Percentiles rank a stretch among this genome's conserved stretches.
phyloP scores from a whole-genome alignment of 2,797 vertebrate species.

The Artibeus lituratus region DNA sequence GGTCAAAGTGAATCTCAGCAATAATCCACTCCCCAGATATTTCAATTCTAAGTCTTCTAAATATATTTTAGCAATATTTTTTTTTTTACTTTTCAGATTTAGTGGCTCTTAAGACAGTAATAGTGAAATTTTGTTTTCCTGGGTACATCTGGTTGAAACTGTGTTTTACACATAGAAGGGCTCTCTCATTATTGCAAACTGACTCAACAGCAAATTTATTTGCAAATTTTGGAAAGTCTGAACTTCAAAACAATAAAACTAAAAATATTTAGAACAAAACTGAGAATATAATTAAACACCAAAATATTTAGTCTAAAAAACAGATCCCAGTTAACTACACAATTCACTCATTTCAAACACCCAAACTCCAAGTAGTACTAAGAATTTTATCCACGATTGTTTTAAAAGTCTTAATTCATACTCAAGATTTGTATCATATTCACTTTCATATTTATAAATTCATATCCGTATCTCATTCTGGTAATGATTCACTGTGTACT shows the following conservation, averaged over 20 bases:
- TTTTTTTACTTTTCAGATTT: not conserved
- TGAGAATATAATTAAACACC: not conserved
- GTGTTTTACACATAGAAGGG: not conserved
- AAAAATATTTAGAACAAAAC: not conserved
- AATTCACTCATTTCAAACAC: not conserved
- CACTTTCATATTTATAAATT: not conserved
- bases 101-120: not conserved
- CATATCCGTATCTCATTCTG: not conserved
- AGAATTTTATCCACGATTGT: not conserved
- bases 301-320: not conserved
- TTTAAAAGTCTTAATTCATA: not conserved
- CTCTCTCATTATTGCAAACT: not conserved
- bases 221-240: not conserved
- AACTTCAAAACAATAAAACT: slow-evolving; percentile 1
- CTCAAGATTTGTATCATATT: not conserved
- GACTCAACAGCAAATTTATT: slow-evolving; percentile 6
- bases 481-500: not conserved
- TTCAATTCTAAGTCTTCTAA: slow-evolving; percentile 16
- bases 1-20: slow-evolving; percentile 12
- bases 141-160: not conserved
- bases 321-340: not conserved
- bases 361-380: not conserved
- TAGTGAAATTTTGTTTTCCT: not conserved
- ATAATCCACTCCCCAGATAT: not conserved
- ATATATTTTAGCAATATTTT: not conserved